Percentiles rank a stretch among this genome's conserved stretches.
These are phyloP conservation scores for Hemitrygon akajei DNA, from an alignment of 2,797 vertebrate genomes.

Conservation along the genomic window DNA sequence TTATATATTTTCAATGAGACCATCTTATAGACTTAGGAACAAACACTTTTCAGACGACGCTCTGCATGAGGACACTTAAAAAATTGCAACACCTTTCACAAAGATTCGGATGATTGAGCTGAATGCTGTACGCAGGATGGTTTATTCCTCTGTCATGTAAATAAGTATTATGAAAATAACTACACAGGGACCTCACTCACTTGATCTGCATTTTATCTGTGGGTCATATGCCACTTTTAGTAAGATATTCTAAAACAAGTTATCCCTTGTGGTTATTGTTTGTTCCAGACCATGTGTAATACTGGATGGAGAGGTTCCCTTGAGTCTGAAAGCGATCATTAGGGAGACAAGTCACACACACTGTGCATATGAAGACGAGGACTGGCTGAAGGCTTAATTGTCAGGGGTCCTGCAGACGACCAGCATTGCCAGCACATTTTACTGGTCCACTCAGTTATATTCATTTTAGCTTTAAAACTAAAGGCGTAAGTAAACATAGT, in stretches of 20 bases:
- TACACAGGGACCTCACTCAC: neutral
- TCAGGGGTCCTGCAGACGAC: too few relatives aligned
- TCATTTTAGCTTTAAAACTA: too few relatives aligned
- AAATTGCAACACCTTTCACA: neutral
- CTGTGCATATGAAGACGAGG: neutral
- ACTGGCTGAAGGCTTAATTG: neutral
- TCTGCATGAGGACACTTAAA: neutral
- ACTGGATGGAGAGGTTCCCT: neutral
- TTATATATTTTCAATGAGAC: too few relatives aligned
- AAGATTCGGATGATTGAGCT: neutral
- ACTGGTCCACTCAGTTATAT: neutral
- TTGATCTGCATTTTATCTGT: neutral
- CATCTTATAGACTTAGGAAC: neutral
- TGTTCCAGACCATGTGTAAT: neutral
- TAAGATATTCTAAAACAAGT: neutral
- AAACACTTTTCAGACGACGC: neutral
- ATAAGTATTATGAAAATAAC: neutral
- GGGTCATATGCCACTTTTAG: neutral
- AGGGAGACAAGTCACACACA: neutral
- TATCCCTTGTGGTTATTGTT: neutral
- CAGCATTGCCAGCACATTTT: neutral
- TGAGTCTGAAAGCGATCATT: neutral
- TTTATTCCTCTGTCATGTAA: neutral
- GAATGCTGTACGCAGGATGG: neutral
- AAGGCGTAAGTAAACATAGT: too few relatives aligned